phyloP scores from a whole-genome alignment of 2,888 invertebrate genomes.

The Timema cristinae region DNA sequence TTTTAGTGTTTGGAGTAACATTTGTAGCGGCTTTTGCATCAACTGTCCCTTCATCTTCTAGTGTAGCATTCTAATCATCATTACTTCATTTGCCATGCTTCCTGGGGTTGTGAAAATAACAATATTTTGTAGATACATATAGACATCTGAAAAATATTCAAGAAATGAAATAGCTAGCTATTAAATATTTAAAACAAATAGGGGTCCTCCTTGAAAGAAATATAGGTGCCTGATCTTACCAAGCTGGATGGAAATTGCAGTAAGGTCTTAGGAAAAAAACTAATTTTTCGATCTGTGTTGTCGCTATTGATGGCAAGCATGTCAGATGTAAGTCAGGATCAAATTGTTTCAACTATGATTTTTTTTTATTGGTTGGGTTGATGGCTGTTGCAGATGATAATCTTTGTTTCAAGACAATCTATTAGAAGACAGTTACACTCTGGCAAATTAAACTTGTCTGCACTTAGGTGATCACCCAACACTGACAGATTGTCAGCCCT shows the following conservation, averaged over 20 bases:
- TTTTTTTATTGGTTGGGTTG: neutral
- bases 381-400: constrained; percentile 3
- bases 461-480: neutral
- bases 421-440: neutral
- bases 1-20: no score
- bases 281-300: constrained; percentile 9
- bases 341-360: neutral
- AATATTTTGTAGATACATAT: no score
- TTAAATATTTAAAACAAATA: no score
- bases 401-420: neutral
- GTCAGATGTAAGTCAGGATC: neutral
- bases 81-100: no score
- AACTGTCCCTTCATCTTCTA: no score
- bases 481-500: neutral
- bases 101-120: no score
- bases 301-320: neutral
- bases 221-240: neutral
- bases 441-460: neutral
- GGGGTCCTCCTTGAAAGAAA: neutral
- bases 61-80: no score
- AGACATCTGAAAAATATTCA: no score
- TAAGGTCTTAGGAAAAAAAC: neutral
- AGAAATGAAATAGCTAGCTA: no score
- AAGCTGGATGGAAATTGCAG: neutral
- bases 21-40: no score